These are phyloP conservation scores for Drosophila multiciliata DNA, from an alignment of 2,888 invertebrate genomes.

Conservation along the genomic window DNA sequence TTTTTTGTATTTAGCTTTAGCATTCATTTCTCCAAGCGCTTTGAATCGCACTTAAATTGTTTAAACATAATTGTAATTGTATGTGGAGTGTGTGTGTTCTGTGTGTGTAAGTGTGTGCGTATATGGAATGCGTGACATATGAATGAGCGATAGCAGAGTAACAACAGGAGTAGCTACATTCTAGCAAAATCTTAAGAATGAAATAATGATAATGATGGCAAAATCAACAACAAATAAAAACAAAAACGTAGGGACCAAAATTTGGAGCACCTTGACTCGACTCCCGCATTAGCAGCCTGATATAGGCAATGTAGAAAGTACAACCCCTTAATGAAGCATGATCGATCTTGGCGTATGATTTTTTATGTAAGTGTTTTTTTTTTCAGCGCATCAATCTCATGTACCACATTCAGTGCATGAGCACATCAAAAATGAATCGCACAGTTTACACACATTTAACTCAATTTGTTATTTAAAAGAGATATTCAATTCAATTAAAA, in stretches of 20 bases:
- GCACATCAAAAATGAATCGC: conserved; percentile 34
- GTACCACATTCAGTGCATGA: not conserved
- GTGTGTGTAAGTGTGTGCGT: conserved; percentile 8
- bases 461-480: not conserved
- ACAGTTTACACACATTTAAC: not conserved
- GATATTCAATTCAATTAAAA: not conserved
- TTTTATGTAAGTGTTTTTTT: conserved; percentile 34
- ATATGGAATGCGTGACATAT: conserved; percentile 45
- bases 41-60: conserved; percentile 51
- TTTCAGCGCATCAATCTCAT: conserved; percentile 15
- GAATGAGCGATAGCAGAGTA: conserved; percentile 54
- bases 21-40: conserved; percentile 73
- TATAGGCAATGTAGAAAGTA: conserved; percentile 26
- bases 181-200: conserved; percentile 41
- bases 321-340: conserved; percentile 47
- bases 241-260: conserved; percentile 32
- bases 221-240: conserved; percentile 39
- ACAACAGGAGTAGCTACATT: conserved; percentile 33
- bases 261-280: conserved; percentile 17
- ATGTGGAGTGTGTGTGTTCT: conserved; percentile 6
- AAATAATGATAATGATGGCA: conserved; percentile 53
- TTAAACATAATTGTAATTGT: conserved; percentile 20
- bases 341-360: conserved; percentile 44
- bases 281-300: conserved; percentile 22
- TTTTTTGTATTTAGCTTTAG: conserved; percentile 76